Evolutionary conservation across 2,113 vertebrate genomes (phyloP).

Genomic region (Carettochelys insculpta): DNA sequence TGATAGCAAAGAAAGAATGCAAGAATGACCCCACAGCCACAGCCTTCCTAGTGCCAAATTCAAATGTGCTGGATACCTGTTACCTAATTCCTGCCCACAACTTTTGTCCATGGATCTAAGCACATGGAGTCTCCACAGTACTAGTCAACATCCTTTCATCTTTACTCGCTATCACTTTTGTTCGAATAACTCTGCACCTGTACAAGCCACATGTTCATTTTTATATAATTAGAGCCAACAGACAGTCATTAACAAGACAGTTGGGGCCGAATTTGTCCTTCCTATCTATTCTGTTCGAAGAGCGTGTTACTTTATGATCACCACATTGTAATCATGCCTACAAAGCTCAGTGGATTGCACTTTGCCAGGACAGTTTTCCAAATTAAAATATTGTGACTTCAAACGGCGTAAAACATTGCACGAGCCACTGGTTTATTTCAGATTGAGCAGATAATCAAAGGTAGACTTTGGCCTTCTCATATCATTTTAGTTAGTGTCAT

Average conservation of each 20-base stretch:
- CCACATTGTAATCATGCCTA: background rate
- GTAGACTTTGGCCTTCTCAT: background rate
- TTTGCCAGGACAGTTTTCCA: conserved; percentile 31
- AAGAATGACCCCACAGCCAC: too few relatives aligned
- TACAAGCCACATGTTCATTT: accelerated
- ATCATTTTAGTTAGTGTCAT: background rate
- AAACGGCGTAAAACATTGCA: background rate
- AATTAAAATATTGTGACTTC: background rate
- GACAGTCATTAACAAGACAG: background rate
- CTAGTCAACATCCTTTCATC: background rate
- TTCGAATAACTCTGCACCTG: background rate
- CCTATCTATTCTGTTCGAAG: background rate
- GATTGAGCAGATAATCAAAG: background rate
- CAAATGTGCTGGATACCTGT: too few relatives aligned
- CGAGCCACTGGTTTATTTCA: background rate
- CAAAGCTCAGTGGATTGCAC: conserved; percentile 32
- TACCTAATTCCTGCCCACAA: too few relatives aligned
- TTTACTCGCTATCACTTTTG: background rate
- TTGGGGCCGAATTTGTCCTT: background rate
- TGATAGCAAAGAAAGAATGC: too few relatives aligned
- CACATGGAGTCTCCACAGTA: background rate
- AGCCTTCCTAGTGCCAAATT: too few relatives aligned
- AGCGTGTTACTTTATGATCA: background rate
- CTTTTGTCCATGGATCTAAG: background rate
- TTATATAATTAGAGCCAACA: background rate